Evolutionary conservation across 2,888 invertebrate species (phyloP).

Genomic region (Xanthia icteritia): DNA sequence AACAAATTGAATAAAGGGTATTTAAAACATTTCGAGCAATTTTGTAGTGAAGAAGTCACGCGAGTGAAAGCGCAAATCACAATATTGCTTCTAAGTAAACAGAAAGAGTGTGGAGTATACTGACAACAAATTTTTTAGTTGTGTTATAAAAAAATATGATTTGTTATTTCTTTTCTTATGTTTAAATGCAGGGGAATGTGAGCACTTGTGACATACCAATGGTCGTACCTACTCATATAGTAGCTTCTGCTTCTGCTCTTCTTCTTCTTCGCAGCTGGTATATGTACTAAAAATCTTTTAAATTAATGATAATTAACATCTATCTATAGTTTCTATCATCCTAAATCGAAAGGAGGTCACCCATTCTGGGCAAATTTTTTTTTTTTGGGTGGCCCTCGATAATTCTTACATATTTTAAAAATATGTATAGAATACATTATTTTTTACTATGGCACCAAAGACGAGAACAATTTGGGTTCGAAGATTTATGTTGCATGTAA

Average conservation of each 20-base stretch:
- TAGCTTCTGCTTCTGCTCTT: no score
- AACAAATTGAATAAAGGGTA: conserved; percentile 15
- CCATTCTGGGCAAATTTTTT: no score
- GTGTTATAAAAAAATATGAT: neutral
- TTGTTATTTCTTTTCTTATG: neutral
- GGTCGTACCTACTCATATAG: neutral
- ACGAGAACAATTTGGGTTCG: no score
- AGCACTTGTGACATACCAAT: neutral
- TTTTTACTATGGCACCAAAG: no score
- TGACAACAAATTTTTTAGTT: neutral
- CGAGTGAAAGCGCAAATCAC: conserved; percentile 74
- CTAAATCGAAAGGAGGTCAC: no score
- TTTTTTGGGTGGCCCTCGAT: no score
- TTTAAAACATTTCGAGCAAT: conserved; percentile 49
- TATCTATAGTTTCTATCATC: no score
- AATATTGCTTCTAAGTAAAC: conserved; percentile 49
- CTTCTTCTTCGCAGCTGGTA: neutral
- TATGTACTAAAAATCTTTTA: neutral
- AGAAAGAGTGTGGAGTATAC: conserved; percentile 33
- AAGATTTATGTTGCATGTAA: no score
- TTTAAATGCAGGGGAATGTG: neutral
- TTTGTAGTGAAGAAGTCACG: conserved; percentile 63
- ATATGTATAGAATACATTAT: no score
- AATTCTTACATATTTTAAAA: no score
- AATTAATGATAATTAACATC: no score